A percentile compares a stretch with the other conserved stretches of the same genome.
phyloP scores from a whole-genome alignment of 2,113 vertebrate species.

The Podilymbus podiceps region DNA sequence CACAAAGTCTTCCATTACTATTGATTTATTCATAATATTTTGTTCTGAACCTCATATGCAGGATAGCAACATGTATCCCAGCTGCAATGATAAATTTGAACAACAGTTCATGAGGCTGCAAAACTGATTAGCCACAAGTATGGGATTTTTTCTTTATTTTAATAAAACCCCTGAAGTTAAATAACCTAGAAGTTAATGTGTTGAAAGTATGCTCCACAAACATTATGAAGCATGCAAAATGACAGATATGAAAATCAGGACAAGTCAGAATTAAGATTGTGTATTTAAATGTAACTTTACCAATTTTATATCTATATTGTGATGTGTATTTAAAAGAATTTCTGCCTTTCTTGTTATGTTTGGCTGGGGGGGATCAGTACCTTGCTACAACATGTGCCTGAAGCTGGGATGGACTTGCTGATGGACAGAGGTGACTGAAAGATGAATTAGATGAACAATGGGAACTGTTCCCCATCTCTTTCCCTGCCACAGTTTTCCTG shows the following conservation, averaged over 20 bases:
- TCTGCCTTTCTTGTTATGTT: neutral
- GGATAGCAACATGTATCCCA: fast-evolving
- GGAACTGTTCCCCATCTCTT: neutral
- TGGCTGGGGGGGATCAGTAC: too few species aligned
- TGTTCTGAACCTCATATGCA: neutral
- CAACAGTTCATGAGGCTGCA: neutral
- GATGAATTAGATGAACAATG: neutral
- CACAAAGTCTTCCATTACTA: neutral
- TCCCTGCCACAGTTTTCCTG: neutral
- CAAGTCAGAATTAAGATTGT: neutral
- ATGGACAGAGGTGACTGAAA: neutral
- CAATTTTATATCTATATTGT: neutral
- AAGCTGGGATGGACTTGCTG: neutral
- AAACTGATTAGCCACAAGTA: neutral
- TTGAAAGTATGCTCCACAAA: neutral
- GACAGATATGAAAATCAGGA: neutral
- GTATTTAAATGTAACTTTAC: neutral
- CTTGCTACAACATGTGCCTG: neutral
- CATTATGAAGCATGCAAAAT: neutral
- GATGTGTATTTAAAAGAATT: neutral
- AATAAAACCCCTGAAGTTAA: neutral
- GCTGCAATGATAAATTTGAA: neutral
- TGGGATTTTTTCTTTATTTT: neutral
- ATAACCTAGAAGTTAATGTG: neutral
- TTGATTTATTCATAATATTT: neutral